Base-by-base conservation (phyloP, 2,888 invertebrate genomes). In the Phengaris alcon region DNA sequence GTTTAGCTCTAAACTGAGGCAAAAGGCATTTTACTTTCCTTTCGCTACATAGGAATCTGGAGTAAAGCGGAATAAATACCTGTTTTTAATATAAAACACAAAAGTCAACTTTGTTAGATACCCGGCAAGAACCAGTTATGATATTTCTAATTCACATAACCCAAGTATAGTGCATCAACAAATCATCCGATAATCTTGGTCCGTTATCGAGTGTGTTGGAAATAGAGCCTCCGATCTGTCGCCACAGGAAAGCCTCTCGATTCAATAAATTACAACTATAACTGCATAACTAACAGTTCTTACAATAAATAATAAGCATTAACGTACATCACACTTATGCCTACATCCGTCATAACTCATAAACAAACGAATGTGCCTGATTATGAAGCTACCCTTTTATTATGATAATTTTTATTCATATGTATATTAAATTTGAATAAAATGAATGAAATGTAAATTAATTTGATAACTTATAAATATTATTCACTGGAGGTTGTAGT, bases 291-390 rank as follows among this genome's bases (percentile, higher is more conserved):
- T 88, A 88, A 89, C 87, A 84, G 87, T 84, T 86, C 83, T 82
- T 85, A 84, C 81, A 87, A 85, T 87, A 84, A 85, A 88, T 87
- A 87, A 84, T 77, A 64, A 86, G 88, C 88, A 90, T 92, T 90
- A 90, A 88, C 91, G 90, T 93, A 87, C 85, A 90, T 93, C 93
- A 92, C 84, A 85, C 91, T 90, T 92, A 93, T 93, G 85, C 84
- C 87, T 85, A 92, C 93, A 92, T 93, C 91, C 92, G 88, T 90
- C 85, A 87, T 82, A 85, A 89, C 22, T 22, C 22, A 88, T n/a
- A n/a, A n/a, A n/a, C 88, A 72, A 72, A 70, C 69, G 6, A 44
- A 46, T 44, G 44, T 7, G 35, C 22, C 35, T 6, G 13, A 15
- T 15, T 70, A 70, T 70, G 15, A 51, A 48, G 68, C 15, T 70